Conservation (phyloP, 2,113 vertebrate genomes). For the Scytalopus superciliaris region DNA sequence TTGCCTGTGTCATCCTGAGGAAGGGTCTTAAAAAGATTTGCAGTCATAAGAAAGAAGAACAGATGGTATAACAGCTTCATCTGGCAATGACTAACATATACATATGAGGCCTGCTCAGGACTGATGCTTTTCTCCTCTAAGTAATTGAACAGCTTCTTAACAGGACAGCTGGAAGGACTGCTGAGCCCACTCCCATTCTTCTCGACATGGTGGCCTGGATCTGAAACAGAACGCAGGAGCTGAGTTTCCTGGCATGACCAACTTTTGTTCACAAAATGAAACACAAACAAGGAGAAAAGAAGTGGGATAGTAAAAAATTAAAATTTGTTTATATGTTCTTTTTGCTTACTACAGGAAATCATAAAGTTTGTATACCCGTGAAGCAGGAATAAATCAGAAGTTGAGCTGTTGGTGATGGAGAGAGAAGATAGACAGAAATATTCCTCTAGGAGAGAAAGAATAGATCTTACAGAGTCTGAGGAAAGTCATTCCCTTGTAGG, state of each 20-base stretch:
- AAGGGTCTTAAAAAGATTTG: constrained; percentile 69
- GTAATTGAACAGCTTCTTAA: constrained; percentile 56
- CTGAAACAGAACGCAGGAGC: neutral
- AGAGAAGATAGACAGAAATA: neutral
- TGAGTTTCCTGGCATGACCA: neutral
- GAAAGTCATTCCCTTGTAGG: neutral
- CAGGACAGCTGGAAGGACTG: constrained; percentile 45
- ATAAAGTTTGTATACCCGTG: neutral
- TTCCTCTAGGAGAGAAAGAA: neutral
- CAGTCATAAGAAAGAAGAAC: constrained; percentile 51
- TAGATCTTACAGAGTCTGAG: neutral
- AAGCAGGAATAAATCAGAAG: neutral
- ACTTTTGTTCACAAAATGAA: neutral
- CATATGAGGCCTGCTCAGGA: constrained; percentile 36
- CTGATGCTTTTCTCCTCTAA: constrained; percentile 46
- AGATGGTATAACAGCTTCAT: constrained; percentile 67
- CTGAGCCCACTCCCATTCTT: constrained; percentile 8
- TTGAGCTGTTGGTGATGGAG: neutral
- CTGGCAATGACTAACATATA: constrained; percentile 56
- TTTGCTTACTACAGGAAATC: neutral
- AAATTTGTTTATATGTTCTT: neutral
- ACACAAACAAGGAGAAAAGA: neutral
- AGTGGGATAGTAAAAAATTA: rapidly evolving
- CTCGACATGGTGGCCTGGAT: neutral
- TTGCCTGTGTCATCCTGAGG: constrained; percentile 43